A percentile compares a stretch with the other conserved stretches of the same genome.
Conservation (phyloP, 2,113 vertebrate genomes). For the Saccopteryx bilineata region DNA sequence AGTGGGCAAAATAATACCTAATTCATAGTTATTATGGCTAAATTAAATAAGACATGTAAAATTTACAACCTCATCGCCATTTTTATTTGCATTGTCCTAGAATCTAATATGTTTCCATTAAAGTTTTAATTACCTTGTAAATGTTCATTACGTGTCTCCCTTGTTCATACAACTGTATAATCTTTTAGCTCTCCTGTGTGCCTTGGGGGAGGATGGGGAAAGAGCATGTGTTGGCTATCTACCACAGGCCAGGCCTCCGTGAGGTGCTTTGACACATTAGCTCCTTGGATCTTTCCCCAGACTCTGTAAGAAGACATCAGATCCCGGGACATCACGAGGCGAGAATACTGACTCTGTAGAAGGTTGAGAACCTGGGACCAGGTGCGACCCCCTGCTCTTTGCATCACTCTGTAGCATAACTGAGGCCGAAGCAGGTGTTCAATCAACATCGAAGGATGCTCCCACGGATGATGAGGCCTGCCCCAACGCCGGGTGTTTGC, state of each 20-base stretch:
- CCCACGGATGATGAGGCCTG: background rate
- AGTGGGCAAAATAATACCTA: background rate
- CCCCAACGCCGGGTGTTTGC: rapidly evolving
- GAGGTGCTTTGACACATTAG: background rate
- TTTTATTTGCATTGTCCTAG: background rate
- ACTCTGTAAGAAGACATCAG: background rate
- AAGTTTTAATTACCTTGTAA: background rate
- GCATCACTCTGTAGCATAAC: background rate
- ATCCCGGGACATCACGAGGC: background rate
- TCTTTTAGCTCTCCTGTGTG: background rate
- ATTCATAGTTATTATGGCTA: background rate
- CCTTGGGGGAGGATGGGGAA: background rate
- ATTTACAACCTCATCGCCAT: background rate
- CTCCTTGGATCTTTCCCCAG: background rate
- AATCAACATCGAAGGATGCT: background rate
- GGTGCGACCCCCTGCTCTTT: background rate
- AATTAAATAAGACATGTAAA: background rate
- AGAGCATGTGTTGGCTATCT: background rate
- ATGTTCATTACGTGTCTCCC: background rate
- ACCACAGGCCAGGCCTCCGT: background rate
- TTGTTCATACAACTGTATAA: background rate
- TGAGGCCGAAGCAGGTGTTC: background rate
- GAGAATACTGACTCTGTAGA: background rate
- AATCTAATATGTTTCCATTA: background rate
- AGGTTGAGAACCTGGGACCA: background rate